Base-by-base conservation (phyloP, 1,140 invertebrate genomes). In the Linepithema humile region DNA sequence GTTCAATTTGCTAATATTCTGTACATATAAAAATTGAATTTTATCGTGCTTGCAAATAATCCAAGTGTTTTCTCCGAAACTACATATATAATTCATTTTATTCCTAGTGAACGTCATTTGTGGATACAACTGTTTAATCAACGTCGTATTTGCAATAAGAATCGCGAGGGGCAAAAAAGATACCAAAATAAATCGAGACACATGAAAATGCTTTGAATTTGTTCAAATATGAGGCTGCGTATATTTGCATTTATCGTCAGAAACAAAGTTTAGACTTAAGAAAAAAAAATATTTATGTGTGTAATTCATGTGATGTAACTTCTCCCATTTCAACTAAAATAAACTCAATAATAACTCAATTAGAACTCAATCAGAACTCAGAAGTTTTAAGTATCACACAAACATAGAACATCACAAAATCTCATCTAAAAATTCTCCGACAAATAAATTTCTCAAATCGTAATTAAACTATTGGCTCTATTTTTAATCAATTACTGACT, bases 51-150 rank as follows among this genome's bases (percentile, higher is more conserved):
- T 45, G 43, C 12, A 2, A 9, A 45, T 45, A 45, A 60, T 0
- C 26, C 1, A 12, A 23, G n/a, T 3, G 5, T 9, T 53, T 64
- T 29, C 9, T 38, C 35, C 29, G 29, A 12, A 23, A 1, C 5
- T 20, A 7, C 53, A 23, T 7, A 3, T 53, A n/a, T 32, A 45
- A 64, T 53, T 50, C 23, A 35, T 15, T 20, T 20, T 29, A 45
- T 12, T 29, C 0, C 15, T 2, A 50, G 15, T 17, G 7, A 26
- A 29, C 29, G 12, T 40, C n/a, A 60, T 65, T 77, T 50, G 29
- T 35, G 38, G 23, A 50, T 29, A 53, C 32, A 78, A 67, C 15
- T 65, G 32, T n/a, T 4, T 4, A 78, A 77, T 77, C 45, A 67
- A 78, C 9, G 12, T 23, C 0, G 3, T 35, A 50, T 50, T 77